A percentile compares a stretch with the other conserved stretches of the same genome.
Evolutionary conservation across 2,113 vertebrate species (phyloP).

Genomic region (Numenius arquata): DNA sequence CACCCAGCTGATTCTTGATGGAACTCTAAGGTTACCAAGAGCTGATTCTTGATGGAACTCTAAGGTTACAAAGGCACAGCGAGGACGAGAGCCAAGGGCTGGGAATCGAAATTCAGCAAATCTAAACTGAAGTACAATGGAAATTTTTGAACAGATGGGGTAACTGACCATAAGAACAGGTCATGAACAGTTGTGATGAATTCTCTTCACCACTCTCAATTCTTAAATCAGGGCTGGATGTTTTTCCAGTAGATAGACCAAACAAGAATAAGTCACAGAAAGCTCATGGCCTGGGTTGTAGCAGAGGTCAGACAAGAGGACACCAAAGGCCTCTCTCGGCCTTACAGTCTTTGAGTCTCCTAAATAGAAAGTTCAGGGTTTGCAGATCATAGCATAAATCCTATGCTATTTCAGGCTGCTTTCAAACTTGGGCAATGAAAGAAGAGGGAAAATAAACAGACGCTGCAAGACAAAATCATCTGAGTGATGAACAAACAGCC

Average conservation of each 20-base stretch:
- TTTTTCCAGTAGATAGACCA: constrained; percentile 55
- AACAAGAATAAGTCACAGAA: constrained; percentile 52
- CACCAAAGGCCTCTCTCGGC: background rate
- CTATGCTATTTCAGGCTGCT: constrained; percentile 43
- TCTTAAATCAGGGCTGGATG: constrained; percentile 33
- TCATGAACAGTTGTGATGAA: background rate
- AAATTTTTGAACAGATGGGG: constrained; percentile 43
- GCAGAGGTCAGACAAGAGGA: constrained; percentile 46
- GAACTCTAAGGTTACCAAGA: too few relatives aligned
- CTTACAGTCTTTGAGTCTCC: background rate
- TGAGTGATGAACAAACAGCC: constrained; percentile 39
- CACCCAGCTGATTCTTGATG: too few relatives aligned
- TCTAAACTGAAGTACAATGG: background rate
- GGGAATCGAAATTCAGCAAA: background rate
- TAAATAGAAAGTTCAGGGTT: constrained; percentile 36
- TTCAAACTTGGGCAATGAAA: constrained; percentile 35
- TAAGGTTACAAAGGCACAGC: background rate
- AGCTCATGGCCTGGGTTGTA: constrained; percentile 34
- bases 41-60: background rate
- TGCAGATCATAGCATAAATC: constrained; percentile 22
- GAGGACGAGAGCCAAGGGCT: background rate
- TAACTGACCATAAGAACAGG: constrained; percentile 48
- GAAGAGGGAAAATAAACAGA: constrained; percentile 56
- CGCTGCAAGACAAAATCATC: constrained; percentile 24
- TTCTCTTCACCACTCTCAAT: background rate